Evolutionary conservation across 1,140 invertebrate genomes (phyloP), one percentile per base, ranked within the genome.

Genomic region (Leguminivora glycinivorella): DNA sequence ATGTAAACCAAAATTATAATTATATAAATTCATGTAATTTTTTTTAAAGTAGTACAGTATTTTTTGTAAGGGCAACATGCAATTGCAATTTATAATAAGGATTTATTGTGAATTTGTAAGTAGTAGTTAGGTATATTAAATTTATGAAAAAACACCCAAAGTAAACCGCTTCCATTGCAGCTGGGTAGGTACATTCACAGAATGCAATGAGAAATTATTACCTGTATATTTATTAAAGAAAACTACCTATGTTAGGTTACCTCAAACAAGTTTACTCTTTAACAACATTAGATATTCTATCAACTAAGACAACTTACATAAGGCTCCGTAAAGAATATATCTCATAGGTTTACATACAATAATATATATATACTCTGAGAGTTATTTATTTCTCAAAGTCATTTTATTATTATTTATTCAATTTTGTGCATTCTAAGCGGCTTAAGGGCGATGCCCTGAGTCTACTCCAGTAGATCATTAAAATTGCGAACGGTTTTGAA

Each of bases 401-500:
- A 63, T 68, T 71, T 68, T 60, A 70, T 60, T 60, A 63, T 38
- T 72, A 75, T 76, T 67, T 31, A 22, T 67, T 74, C 77, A 74
- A 52, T 70, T 87, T 87, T 88, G 85, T 88, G 85, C 85, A 84
- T 81, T 78, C 60, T 78, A 83, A 88, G 85, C 85, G 83, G 85
- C 85, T 67, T 74, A 63, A 34, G 56, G 70, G 77, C 76, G 66
- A 74, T 70, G 68, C 72, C 63, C 67, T 43, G 31, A 26, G 3
- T 25, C 25, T 29, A 25, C 25, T 4, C 31, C 58, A 19, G 2
- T 63, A 17, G 25, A 34, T 29, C 58, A 63, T 25, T 34, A 63
- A 63, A 63, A 29, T 29, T 17, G 26, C 14, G 26, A 63, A 25
- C 4, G 26, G 58, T 3, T 63, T 63, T 29, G 58, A 63, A 63